A percentile compares a stretch with the other conserved stretches of the same genome.
Evolutionary conservation across 2,888 invertebrate genomes (phyloP).

Genomic region (Acanthosoma haemorrhoidale): DNA sequence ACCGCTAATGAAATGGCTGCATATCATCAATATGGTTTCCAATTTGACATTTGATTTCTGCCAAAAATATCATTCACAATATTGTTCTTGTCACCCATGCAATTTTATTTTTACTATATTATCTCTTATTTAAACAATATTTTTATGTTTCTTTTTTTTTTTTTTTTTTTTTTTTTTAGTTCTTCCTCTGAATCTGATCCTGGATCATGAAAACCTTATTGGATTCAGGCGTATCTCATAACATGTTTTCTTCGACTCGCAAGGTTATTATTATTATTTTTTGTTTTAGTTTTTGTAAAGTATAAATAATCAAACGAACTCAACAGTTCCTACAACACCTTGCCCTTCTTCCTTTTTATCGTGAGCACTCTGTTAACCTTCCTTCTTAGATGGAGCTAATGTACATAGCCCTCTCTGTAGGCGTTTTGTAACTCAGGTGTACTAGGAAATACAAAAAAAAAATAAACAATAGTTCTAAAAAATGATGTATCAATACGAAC

Average conservation of each 20-base stretch:
- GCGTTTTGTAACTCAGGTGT: slow-evolving; percentile 20
- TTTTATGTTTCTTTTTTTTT: background rate
- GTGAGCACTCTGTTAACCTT: background rate
- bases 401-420: slow-evolving; percentile 3
- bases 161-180: slow-evolving; percentile 28
- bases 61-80: too few species aligned
- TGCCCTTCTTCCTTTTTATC: background rate
- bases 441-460: background rate
- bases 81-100: too few species aligned
- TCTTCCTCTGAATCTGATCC: slow-evolving; percentile 32
- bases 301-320: slow-evolving; percentile 13
- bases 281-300: too few species aligned
- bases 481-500: background rate
- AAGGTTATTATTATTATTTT: background rate
- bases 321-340: slow-evolving; percentile 27
- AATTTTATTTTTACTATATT: too few species aligned
- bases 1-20: too few species aligned
- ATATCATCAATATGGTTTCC: too few species aligned
- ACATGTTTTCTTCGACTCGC: background rate
- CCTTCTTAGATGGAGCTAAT: background rate
- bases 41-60: too few species aligned
- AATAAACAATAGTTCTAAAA: too few species aligned
- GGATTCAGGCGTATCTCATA: slow-evolving; percentile 32
- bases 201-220: slow-evolving; percentile 37
- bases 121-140: too few species aligned